Evolutionary conservation across 2,797 vertebrate genomes (phyloP), one percentile per base, ranked within the genome.

Genomic region (Etheostoma nigrum): DNA sequence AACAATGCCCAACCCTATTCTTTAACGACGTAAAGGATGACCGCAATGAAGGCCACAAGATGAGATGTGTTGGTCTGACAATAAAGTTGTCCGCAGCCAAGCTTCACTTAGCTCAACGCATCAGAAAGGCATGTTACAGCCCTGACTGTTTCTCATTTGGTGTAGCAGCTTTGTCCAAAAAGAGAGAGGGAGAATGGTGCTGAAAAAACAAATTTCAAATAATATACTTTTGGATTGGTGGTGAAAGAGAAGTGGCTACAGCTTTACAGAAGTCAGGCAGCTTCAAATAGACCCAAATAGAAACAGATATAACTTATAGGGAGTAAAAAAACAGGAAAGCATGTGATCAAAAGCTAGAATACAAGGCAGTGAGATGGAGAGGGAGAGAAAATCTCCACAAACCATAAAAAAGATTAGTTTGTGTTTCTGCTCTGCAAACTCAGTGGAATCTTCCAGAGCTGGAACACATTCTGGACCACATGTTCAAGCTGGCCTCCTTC

Each of bases 361-460:
- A 61, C 18, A 55, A 18, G 49, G 4, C 48, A 62, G 58, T 0
- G 14, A 72, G 8, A 23, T 36, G 60, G 1, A 23, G 15, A 3
- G 4, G 40, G 18, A 27, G 33, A 57, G 19, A 44, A 62, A 74
- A 85, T 61, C 71, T 82, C 60, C 52, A 30, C 55, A 63, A 79
- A 77, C 51, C 59, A 75, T 71, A 30, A 71, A 51, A 67, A 73
- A 85, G 42, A 77, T 51, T 61, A 13, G 65, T 78, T 82, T 25
- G 66, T 21, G 42, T 74, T 86, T 79, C 62, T 72, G 70, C 44
- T 81, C 66, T 79, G 83, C 86, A 51, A 45, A 23, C 67, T 88
- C 88, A 83, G 87, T 72, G 18, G 84, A 89, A 82, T 81, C 59
- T 45, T 40, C 15, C 67, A 52, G 76, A 63, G 23, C 48, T 54